A percentile compares a stretch with the other conserved stretches of the same genome.
Evolutionary conservation across 2,888 invertebrate species (phyloP).

Genomic region (Odontothrips loti): DNA sequence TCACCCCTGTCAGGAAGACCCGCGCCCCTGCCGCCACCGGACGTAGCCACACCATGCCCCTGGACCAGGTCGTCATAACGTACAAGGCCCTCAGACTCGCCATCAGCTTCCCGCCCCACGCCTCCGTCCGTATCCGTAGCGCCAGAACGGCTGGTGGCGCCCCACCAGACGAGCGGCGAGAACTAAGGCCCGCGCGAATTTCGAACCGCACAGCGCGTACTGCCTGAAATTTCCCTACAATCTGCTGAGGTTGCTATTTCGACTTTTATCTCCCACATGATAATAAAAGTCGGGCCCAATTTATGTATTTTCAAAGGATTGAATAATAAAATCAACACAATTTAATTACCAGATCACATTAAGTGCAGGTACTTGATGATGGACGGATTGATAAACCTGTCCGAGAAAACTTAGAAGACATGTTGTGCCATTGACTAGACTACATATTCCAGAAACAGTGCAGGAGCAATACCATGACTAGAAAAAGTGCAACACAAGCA

Average conservation of each 20-base stretch:
- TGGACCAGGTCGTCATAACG: conserved; percentile 19
- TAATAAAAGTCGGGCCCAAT: no score
- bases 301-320: no score
- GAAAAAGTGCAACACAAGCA: neutral
- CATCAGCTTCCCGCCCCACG: conserved; percentile 18
- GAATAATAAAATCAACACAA: no score
- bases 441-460: no score
- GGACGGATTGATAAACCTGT: neutral
- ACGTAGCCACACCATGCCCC: neutral
- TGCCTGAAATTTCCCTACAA: no score
- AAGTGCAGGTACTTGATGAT: neutral
- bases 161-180: no score
- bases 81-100: conserved; percentile 13
- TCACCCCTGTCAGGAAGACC: neutral
- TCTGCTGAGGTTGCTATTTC: no score
- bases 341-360: no score
- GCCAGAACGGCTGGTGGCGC: neutral
- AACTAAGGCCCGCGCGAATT: neutral
- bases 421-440: no score
- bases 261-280: neutral
- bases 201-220: neutral
- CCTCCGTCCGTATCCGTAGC: neutral
- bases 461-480: neutral
- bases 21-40: neutral
- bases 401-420: neutral